phyloP scores from a whole-genome alignment of 2,113 vertebrate genomes.

The Isurus oxyrinchus region DNA sequence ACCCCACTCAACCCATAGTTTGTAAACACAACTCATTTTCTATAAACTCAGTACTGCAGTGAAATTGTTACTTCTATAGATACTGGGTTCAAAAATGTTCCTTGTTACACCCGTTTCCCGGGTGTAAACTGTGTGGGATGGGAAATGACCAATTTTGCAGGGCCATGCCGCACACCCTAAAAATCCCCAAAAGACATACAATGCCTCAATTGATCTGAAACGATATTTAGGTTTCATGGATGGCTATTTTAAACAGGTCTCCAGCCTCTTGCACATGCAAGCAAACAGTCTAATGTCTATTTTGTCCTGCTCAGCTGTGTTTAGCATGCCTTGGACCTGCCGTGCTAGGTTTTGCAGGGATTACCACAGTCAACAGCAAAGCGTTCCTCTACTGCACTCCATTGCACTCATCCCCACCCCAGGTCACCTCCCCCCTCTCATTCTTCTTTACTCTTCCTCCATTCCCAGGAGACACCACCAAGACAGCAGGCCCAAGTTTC shows the following conservation, averaged over 20 bases:
- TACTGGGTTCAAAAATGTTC: neutral
- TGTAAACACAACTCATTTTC: neutral
- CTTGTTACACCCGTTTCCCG: neutral
- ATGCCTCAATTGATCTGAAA: neutral
- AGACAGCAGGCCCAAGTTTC: neutral
- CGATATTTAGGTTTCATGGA: neutral
- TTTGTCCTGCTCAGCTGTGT: neutral
- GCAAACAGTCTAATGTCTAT: neutral
- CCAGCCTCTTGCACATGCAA: neutral
- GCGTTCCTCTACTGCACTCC: neutral
- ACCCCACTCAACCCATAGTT: neutral
- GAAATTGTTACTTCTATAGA: neutral
- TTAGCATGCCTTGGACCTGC: neutral
- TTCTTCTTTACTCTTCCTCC: neutral
- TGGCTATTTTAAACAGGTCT: neutral
- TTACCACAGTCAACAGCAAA: neutral
- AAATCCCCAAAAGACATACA: neutral
- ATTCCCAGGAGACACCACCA: neutral
- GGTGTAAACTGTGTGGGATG: neutral
- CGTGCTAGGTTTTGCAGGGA: neutral
- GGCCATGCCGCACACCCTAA: neutral
- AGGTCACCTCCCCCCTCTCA: neutral
- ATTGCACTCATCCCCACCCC: neutral
- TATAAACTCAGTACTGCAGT: neutral
- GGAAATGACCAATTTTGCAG: neutral